Conservation (phyloP, 2,888 invertebrate species). For the Aporophyla nigra region DNA sequence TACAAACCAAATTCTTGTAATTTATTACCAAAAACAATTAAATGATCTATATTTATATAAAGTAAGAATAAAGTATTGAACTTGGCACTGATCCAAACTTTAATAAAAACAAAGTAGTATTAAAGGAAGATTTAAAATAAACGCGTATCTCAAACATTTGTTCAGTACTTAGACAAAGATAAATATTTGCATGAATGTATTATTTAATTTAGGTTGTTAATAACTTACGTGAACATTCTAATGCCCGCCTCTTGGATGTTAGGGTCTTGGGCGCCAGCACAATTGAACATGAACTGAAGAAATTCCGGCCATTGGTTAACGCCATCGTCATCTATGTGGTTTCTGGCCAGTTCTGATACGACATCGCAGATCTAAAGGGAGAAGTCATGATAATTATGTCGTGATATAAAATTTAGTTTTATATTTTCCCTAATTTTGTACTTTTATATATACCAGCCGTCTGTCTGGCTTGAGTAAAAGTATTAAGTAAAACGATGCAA, state of each 20-base stretch:
- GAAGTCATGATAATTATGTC: conserved; percentile 7
- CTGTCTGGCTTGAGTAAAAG: no score
- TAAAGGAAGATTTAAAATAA: conserved; percentile 34
- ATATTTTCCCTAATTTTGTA: not conserved
- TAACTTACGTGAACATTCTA: conserved; percentile 96
- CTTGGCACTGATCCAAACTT: conserved; percentile 48
- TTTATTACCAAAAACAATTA: conserved; percentile 19
- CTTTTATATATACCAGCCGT: not conserved
- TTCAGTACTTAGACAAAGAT: conserved; percentile 9
- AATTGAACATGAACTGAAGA: conserved; percentile 98
- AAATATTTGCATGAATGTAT: conserved; percentile 1
- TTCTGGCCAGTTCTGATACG: conserved; percentile 98
- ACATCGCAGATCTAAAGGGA: conserved; percentile 95
- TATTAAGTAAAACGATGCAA: not conserved
- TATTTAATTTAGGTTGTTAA: conserved; percentile 1
- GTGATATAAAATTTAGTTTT: not conserved
- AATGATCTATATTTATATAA: conserved; percentile 22
- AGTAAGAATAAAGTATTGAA: conserved; percentile 38
- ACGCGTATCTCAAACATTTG: conserved; percentile 18
- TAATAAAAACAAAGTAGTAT: conserved; percentile 36
- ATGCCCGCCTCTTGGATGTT: conserved; percentile 98
- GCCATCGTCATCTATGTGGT: conserved; percentile 98
- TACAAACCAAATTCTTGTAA: conserved; percentile 7
- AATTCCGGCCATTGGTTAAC: conserved; percentile 99
- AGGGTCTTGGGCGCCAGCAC: conserved; percentile 95